phyloP scores from a whole-genome alignment of 2,888 invertebrate genomes.

The Torymus aiolomorphi region DNA sequence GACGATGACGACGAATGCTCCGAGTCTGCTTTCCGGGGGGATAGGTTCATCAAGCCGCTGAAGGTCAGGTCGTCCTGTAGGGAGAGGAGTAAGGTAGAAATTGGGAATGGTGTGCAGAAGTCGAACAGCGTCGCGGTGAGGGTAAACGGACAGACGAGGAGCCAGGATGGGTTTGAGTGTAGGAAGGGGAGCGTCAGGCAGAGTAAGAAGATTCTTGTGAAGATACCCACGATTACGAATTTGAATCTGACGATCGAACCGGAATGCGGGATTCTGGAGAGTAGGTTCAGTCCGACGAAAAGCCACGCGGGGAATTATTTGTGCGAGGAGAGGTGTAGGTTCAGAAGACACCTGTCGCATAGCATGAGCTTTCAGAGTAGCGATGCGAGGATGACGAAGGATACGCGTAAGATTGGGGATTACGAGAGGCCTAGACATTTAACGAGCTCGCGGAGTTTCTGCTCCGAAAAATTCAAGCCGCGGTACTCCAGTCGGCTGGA shows the following conservation, averaged over 20 bases:
- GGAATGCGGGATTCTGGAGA: conserved; percentile 58
- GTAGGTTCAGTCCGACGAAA: conserved; percentile 51
- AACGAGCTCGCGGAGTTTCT: conserved; percentile 62
- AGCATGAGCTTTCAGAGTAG: conserved; percentile 65
- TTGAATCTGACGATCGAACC: conserved; percentile 27
- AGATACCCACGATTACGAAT: conserved; percentile 59
- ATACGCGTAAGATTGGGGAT: neutral
- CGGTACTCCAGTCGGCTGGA: no score
- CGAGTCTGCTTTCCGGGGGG: conserved; percentile 42
- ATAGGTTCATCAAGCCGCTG: neutral
- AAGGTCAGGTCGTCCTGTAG: neutral
- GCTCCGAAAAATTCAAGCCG: conserved; percentile 11
- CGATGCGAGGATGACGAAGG: neutral
- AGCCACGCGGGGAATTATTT: conserved; percentile 62
- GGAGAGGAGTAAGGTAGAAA: neutral
- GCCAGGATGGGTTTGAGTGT: conserved; percentile 14
- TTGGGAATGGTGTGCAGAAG: neutral
- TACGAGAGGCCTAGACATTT: neutral
- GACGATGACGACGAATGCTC: neutral
- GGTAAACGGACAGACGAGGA: neutral
- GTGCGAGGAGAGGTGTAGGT: conserved; percentile 60
- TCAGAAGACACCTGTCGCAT: conserved; percentile 60
- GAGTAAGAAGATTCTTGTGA: conserved; percentile 57
- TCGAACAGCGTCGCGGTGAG: conserved; percentile 16
- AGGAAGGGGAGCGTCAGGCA: conserved; percentile 32